Base-by-base conservation (phyloP, 2,113 vertebrate species). In the Oreotrochilus melanogaster region DNA sequence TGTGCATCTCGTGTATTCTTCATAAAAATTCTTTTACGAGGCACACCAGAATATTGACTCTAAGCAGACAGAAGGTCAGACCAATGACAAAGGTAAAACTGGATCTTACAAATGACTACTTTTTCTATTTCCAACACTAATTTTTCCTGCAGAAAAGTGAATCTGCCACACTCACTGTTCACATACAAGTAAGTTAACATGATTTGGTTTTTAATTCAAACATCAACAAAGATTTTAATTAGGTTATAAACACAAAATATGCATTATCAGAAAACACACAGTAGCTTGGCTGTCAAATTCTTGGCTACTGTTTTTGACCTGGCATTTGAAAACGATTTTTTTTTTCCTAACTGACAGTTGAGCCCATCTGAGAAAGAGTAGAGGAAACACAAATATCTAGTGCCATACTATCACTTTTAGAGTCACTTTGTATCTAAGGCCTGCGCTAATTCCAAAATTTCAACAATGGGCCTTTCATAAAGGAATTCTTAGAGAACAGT, bases 391-490 rank as follows among this genome's bases (percentile, higher is more conserved):
- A 58, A 76, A 37, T 42, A 45, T 27, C 6, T 16, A 75, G 30
- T 17, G 23, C 2, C 28, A 47, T 82, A 33, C 14, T 28, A 67
- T 66, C 6, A n/a, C 76, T 83, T 93, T 74, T 88, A n/a, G 10
- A 86, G 39, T 79, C 16, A 66, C 21, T 79, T 76, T 78, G 2
- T 62, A 64, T 30, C 23, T 93, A 74, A 83, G 43, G 30, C 21
- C 23, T 70, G 23, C 28, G 67, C 21, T 65, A 66, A 87, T 76
- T 92, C 56, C 72, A 92, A 91, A 88, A 86, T 88, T 75, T 71
- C 43, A 67, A 92, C 85, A 95, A 92, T 75, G 33, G 10, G 22
- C 5, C 51, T 89, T 96, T 95, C 56, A 91, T 64, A 88, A 88
- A 83, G 42, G 18, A 66, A 54, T 76, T 78, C 67, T 64, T 83